phyloP scores from a whole-genome alignment of 2,797 vertebrate genomes.

The Falco novaeseelandiae region DNA sequence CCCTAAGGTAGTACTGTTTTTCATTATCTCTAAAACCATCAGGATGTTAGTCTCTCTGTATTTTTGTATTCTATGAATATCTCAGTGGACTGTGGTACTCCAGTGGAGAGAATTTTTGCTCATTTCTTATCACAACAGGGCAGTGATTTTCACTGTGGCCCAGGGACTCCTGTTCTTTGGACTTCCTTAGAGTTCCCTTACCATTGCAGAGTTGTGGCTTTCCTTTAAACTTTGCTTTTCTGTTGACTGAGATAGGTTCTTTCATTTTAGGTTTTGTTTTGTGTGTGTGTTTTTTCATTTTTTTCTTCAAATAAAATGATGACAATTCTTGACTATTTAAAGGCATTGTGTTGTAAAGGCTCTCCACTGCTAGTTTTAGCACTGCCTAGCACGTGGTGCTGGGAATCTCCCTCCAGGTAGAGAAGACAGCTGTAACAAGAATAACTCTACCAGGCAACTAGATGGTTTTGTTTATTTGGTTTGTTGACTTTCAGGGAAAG shows the following conservation, averaged over 20 bases:
- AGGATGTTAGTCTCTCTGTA: not conserved
- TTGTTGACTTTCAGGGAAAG: not conserved
- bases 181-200: not conserved
- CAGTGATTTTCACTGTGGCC: not conserved
- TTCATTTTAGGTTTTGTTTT: no score
- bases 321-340: not conserved
- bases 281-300: no score
- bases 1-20: not conserved
- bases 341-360: not conserved
- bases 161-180: not conserved
- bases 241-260: not conserved
- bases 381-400: not conserved
- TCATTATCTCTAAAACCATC: not conserved
- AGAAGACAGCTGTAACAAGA: not conserved
- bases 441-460: not conserved
- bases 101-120: not conserved
- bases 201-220: not conserved
- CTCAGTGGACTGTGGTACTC: not conserved
- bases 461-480: not conserved
- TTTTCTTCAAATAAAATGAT: not conserved
- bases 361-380: not conserved
- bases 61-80: not conserved
- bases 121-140: not conserved
- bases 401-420: not conserved
- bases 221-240: not conserved